phyloP scores from a whole-genome alignment of 2,888 invertebrate genomes.

The Xestia sexstrigata region DNA sequence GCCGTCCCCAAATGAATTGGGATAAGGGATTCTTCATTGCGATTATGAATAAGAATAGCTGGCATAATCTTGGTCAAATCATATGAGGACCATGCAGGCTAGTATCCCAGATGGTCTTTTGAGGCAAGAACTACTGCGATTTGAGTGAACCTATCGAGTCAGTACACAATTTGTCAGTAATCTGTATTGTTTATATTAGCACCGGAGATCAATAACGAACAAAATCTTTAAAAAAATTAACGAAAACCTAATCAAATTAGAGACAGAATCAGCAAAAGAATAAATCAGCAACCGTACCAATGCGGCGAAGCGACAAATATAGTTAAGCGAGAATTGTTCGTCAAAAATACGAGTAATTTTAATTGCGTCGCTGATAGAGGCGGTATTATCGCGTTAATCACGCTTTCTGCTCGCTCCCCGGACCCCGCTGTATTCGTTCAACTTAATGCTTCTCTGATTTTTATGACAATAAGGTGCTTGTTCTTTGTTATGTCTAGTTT shows the following conservation, averaged over 20 bases:
- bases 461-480: constrained; percentile 66
- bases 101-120: background rate
- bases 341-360: constrained; percentile 86
- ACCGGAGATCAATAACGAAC: background rate
- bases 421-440: constrained; percentile 41
- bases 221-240: constrained; percentile 29
- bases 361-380: constrained; percentile 77
- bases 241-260: constrained; percentile 43
- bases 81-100: background rate
- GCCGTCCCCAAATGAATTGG: too few relatives aligned
- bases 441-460: constrained; percentile 69
- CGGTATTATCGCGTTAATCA: constrained; percentile 78
- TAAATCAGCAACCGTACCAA: constrained; percentile 56
- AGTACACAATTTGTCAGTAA: background rate
- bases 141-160: background rate
- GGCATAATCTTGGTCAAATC: background rate
- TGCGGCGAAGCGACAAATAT: constrained; percentile 76
- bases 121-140: background rate
- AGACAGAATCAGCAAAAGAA: constrained; percentile 51
- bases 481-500: constrained; percentile 58
- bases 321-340: constrained; percentile 75
- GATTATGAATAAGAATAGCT: background rate
- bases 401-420: constrained; percentile 67
- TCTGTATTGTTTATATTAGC: background rate
- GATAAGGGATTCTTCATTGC: background rate